Conservation (phyloP, 2,113 vertebrate genomes). For the Diphyllodes magnificus region DNA sequence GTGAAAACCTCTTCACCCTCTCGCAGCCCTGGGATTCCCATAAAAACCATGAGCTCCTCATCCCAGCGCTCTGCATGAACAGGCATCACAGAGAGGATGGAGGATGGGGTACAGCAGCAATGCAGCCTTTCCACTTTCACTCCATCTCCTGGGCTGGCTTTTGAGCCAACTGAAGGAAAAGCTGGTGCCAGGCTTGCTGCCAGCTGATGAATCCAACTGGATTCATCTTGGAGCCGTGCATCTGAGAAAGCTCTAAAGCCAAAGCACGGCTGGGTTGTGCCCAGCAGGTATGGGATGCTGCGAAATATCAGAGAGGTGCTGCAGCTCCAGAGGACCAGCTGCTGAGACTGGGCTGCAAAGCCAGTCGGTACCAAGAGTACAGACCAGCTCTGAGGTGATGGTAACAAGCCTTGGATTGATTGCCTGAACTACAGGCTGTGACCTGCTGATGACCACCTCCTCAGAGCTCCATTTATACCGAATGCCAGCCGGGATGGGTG, state of each 20-base stretch:
- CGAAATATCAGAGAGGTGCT: background rate
- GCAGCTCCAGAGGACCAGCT: background rate
- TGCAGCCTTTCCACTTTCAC: background rate
- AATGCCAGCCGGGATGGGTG: background rate
- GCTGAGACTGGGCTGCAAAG: background rate
- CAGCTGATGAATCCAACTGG: slow-evolving; percentile 8
- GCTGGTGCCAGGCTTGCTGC: background rate
- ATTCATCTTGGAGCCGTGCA: background rate
- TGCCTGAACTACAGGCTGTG: background rate
- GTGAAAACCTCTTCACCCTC: background rate
- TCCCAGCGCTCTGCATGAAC: accelerated
- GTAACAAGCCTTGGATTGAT: background rate
- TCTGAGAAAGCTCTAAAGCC: background rate
- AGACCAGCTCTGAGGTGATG: background rate
- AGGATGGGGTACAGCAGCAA: background rate
- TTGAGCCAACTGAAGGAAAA: background rate
- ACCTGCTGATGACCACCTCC: background rate
- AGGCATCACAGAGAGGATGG: background rate
- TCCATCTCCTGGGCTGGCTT: background rate
- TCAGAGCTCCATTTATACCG: background rate
- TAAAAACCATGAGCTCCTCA: background rate
- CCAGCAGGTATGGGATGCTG: background rate
- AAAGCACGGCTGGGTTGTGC: background rate
- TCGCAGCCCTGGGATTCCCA: background rate
- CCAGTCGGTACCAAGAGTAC: background rate